Evolutionary conservation across 2,113 vertebrate species (phyloP).

Genomic region (Phycodurus eques): DNA sequence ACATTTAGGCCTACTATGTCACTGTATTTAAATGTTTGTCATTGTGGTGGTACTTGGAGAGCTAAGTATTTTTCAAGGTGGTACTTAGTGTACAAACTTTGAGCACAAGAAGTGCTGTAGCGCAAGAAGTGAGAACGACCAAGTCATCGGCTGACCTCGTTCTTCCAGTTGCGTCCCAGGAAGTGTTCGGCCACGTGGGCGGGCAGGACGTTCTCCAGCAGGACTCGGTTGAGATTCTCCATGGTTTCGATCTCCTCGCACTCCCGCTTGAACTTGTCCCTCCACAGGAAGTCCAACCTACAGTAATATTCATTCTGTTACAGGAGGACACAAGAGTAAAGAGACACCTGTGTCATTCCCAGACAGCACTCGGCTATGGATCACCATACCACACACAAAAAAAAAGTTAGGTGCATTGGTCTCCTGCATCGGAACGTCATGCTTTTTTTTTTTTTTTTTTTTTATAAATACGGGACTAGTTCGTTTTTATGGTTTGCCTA

Average conservation of each 20-base stretch:
- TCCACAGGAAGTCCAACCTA: slow-evolving; percentile 99
- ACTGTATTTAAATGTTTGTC: too few relatives aligned
- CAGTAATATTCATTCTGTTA: slow-evolving; percentile 99
- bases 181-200: slow-evolving; percentile 96
- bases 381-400: neutral
- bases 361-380: slow-evolving; percentile 8
- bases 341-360: slow-evolving; percentile 75
- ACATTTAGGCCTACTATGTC: too few relatives aligned
- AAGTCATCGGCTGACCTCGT: slow-evolving; percentile 77
- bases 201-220: slow-evolving; percentile 94
- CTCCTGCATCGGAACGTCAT: too few relatives aligned
- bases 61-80: too few relatives aligned
- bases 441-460: too few relatives aligned
- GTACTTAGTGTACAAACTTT: too few relatives aligned
- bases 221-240: slow-evolving; percentile 95
- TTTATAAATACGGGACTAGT: too few relatives aligned
- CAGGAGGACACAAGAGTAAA: slow-evolving; percentile 93
- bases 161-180: slow-evolving; percentile 93
- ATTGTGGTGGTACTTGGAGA: too few relatives aligned
- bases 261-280: slow-evolving; percentile 99
- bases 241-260: slow-evolving; percentile 98
- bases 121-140: too few relatives aligned
- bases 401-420: neutral
- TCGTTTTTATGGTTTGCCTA: too few relatives aligned
- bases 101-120: too few relatives aligned